phyloP scores from a whole-genome alignment of 2,797 vertebrate species.

The Falco concolor region DNA sequence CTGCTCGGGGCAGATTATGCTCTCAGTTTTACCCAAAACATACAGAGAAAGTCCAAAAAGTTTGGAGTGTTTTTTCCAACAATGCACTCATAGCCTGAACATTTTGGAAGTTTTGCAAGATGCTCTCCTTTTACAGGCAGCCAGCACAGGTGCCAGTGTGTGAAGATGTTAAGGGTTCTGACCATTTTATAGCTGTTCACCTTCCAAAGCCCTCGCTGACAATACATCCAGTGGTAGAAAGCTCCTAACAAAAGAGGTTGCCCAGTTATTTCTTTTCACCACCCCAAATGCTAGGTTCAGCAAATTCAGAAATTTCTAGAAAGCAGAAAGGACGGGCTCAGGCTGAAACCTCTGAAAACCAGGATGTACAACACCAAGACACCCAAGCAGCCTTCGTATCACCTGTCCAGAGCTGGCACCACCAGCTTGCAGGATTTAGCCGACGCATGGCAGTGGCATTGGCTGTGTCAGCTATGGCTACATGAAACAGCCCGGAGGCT shows the following conservation, averaged over 20 bases:
- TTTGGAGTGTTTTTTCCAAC: background rate
- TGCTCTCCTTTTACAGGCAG: background rate
- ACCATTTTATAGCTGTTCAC: background rate
- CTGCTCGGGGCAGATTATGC: background rate
- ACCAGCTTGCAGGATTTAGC: background rate
- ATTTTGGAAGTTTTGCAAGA: background rate
- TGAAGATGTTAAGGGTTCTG: background rate
- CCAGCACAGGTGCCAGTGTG: background rate
- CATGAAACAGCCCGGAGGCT: rapidly evolving
- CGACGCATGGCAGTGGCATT: rapidly evolving
- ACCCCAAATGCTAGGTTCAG: background rate
- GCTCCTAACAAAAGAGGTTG: background rate
- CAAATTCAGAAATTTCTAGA: background rate
- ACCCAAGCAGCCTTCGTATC: rapidly evolving
- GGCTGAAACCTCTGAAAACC: background rate
- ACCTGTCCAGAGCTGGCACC: background rate
- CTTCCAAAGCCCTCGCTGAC: background rate
- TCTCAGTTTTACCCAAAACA: background rate
- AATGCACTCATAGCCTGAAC: background rate
- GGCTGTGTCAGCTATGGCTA: background rate
- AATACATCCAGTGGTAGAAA: background rate
- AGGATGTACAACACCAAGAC: background rate
- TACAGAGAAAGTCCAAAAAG: background rate
- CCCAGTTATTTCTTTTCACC: background rate
- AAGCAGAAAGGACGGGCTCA: background rate